These are phyloP conservation scores for Ostrea denselamellosa DNA, from an alignment of 1,140 invertebrate species.

Conservation along the genomic window DNA sequence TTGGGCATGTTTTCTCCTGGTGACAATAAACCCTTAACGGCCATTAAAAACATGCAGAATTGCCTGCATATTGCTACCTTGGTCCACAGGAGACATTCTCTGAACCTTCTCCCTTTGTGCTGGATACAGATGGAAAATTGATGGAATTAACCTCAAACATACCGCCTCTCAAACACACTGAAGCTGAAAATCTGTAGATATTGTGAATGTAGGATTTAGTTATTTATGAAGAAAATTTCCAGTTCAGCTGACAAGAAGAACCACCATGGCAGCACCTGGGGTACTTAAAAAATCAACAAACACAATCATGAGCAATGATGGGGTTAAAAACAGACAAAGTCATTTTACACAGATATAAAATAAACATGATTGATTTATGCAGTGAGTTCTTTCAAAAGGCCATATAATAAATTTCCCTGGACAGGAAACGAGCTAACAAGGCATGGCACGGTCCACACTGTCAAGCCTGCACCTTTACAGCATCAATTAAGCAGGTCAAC, in stretches of 20 bases:
- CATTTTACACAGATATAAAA: constrained; percentile 30
- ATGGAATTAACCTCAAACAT: constrained; percentile 11
- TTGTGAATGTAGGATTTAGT: constrained; percentile 25
- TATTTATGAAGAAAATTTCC: constrained; percentile 30
- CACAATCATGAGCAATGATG: constrained; percentile 18
- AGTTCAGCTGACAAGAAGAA: background rate
- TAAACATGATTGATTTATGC: constrained; percentile 10
- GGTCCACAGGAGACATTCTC: background rate
- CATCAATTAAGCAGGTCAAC: background rate
- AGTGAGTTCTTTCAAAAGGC: constrained; percentile 2
- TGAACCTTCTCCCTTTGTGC: background rate
- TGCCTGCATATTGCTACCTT: background rate
- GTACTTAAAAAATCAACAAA: background rate
- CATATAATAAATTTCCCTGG: background rate
- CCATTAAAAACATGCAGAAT: background rate
- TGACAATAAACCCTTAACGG: background rate
- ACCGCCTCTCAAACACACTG: constrained; percentile 10
- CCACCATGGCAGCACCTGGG: constrained; percentile 12
- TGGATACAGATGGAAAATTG: constrained; percentile 29
- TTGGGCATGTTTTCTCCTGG: constrained; percentile 2
- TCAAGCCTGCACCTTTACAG: background rate
- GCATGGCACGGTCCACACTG: background rate
- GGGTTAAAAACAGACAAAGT: constrained; percentile 33
- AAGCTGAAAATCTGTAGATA: constrained; percentile 36
- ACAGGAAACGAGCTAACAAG: background rate